Conservation (phyloP, 2,797 vertebrate species). For the Anomalospiza imberbis region DNA sequence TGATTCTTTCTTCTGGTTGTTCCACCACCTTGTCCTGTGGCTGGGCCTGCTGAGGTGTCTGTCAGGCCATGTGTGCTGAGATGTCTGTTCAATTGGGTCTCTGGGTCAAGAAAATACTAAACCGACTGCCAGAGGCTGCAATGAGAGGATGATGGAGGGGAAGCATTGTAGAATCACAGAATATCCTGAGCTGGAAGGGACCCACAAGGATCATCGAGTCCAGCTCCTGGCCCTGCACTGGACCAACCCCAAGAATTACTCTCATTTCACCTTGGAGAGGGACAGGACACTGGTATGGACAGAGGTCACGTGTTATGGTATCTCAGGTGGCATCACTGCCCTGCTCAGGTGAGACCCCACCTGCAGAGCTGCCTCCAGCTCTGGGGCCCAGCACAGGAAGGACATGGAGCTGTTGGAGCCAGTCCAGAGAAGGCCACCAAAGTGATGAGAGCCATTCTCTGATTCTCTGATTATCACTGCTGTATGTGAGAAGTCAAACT, state of each 20-base stretch:
- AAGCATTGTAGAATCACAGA: neutral
- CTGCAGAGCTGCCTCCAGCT: neutral
- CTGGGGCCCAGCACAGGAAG: neutral
- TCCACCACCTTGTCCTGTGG: neutral
- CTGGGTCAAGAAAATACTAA: neutral
- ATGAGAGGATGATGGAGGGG: neutral
- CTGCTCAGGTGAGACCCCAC: neutral
- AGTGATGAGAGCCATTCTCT: neutral
- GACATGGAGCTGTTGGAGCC: fast-evolving
- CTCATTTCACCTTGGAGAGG: neutral
- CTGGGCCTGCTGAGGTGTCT: neutral
- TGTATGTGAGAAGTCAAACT: neutral
- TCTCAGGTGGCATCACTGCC: neutral
- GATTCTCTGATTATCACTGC: neutral
- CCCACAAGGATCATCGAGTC: fast-evolving
- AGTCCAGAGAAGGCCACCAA: neutral
- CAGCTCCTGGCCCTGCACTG: neutral
- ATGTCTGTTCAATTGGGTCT: neutral
- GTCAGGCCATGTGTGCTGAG: neutral
- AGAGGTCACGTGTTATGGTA: fast-evolving
- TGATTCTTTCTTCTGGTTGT: constrained; percentile 4
- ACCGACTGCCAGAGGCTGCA: neutral
- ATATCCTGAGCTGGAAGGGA: neutral
- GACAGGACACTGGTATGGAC: neutral
- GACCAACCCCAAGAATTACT: neutral